A percentile compares a stretch with the other conserved stretches of the same genome.
These are phyloP conservation scores for Diarsia dahlii DNA, from an alignment of 2,888 invertebrate species.

Conservation along the genomic window DNA sequence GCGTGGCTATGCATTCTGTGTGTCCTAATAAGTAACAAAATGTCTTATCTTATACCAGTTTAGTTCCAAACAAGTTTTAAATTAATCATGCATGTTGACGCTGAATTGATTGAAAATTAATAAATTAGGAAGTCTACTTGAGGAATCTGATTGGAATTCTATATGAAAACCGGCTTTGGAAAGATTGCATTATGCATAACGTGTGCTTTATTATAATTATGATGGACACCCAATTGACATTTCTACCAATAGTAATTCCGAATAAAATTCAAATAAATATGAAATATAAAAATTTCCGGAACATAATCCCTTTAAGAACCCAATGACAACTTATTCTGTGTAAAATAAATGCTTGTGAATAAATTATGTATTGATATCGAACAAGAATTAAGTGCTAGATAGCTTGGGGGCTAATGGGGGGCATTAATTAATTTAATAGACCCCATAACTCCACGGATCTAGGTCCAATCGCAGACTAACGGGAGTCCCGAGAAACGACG, in stretches of 20 bases:
- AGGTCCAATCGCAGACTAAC: slow-evolving; percentile 40
- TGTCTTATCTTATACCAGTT: slow-evolving; percentile 7
- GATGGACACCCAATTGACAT: slow-evolving; percentile 15
- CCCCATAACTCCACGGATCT: slow-evolving; percentile 47
- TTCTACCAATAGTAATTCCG: background rate
- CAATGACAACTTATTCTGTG: slow-evolving; percentile 14
- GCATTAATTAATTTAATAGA: slow-evolving; percentile 58
- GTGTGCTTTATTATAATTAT: slow-evolving; percentile 3
- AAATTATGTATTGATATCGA: slow-evolving; percentile 36
- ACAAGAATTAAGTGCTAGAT: slow-evolving; percentile 31
- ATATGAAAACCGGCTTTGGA: slow-evolving; percentile 2
- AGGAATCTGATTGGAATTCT: background rate
- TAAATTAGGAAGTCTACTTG: background rate
- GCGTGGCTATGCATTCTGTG: slow-evolving; percentile 57
- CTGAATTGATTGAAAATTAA: slow-evolving; percentile 8
- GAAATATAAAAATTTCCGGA: background rate
- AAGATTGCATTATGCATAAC: background rate
- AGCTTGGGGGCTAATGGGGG: slow-evolving; percentile 48
- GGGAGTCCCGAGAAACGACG: slow-evolving; percentile 31
- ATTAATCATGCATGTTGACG: slow-evolving; percentile 18
- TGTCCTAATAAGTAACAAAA: slow-evolving; percentile 35
- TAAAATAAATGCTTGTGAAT: slow-evolving; percentile 52
- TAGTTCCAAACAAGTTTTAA: slow-evolving; percentile 10
- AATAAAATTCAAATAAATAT: slow-evolving; percentile 30
- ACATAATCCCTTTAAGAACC: slow-evolving; percentile 34